Conservation (phyloP, 1,140 invertebrate genomes). For the Tetranychus cinnabarinus region DNA sequence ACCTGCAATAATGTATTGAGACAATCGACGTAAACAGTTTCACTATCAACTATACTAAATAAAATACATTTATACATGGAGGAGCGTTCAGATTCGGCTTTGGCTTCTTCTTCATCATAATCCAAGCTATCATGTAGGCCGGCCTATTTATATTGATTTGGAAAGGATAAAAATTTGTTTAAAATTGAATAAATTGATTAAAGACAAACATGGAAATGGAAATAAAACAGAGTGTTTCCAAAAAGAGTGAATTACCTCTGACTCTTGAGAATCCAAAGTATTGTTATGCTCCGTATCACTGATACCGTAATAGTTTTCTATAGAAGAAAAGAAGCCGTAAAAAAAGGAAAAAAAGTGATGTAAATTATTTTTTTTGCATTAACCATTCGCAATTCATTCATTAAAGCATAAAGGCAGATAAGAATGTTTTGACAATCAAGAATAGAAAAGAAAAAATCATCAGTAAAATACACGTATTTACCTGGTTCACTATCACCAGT, state of each 20-base stretch:
- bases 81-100: slow-evolving; percentile 38
- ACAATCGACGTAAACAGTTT: slow-evolving; percentile 65
- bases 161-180: background rate
- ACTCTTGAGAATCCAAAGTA: background rate
- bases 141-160: background rate
- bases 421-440: background rate
- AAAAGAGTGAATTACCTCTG: background rate
- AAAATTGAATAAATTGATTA: background rate
- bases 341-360: too few relatives aligned
- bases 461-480: background rate
- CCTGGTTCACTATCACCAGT: background rate
- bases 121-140: background rate
- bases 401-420: too few relatives aligned
- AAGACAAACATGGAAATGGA: background rate
- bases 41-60: slow-evolving; percentile 66
- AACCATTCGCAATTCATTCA: too few relatives aligned
- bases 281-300: background rate
- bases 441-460: background rate
- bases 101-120: slow-evolving; percentile 13
- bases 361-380: too few relatives aligned
- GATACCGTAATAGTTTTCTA: too few relatives aligned
- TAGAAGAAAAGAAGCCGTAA: too few relatives aligned
- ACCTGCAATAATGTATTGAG: slow-evolving; percentile 65
- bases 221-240: too few relatives aligned
- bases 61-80: slow-evolving; percentile 62